Evolutionary conservation across 2,888 invertebrate species (phyloP).

Genomic region (Hypolimnas misippus): DNA sequence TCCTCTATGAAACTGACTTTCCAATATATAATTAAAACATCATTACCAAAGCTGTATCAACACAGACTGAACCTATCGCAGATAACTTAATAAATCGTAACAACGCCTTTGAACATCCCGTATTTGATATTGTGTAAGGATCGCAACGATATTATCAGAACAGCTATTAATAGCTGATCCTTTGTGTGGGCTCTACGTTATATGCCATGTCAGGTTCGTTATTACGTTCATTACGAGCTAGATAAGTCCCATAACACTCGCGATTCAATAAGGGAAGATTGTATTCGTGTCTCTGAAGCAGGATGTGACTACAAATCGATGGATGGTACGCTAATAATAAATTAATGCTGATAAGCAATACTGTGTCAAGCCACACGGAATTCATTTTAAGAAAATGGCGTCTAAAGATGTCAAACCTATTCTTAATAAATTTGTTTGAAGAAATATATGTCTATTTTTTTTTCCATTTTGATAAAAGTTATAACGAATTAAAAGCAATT

Average conservation of each 20-base stretch:
- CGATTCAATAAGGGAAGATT: slow-evolving; percentile 29
- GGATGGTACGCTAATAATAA: too few species aligned
- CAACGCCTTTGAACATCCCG: slow-evolving; percentile 15
- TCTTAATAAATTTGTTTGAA: too few species aligned
- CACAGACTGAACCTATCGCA: background rate
- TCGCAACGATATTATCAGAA: slow-evolving; percentile 29
- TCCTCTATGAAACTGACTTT: too few species aligned
- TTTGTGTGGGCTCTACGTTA: slow-evolving; percentile 37
- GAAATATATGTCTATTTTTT: too few species aligned
- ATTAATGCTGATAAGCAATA: too few species aligned
- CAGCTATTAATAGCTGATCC: slow-evolving; percentile 38
- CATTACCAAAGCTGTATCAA: background rate
- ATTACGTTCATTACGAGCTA: slow-evolving; percentile 37
- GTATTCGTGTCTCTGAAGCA: background rate
- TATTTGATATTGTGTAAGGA: slow-evolving; percentile 21
- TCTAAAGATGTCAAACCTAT: too few species aligned
- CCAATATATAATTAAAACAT: too few species aligned
- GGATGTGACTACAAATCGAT: background rate
- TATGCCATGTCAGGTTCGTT: slow-evolving; percentile 40
- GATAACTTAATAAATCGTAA: slow-evolving; percentile 22
- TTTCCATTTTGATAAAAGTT: too few species aligned
- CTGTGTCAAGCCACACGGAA: too few species aligned
- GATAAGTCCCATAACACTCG: slow-evolving; percentile 32
- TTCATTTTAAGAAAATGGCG: too few species aligned
- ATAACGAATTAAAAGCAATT: too few species aligned